Evolutionary conservation across 2,113 vertebrate genomes (phyloP), one percentile per base, ranked within the genome.

Genomic region (Prionailurus bengalensis): DNA sequence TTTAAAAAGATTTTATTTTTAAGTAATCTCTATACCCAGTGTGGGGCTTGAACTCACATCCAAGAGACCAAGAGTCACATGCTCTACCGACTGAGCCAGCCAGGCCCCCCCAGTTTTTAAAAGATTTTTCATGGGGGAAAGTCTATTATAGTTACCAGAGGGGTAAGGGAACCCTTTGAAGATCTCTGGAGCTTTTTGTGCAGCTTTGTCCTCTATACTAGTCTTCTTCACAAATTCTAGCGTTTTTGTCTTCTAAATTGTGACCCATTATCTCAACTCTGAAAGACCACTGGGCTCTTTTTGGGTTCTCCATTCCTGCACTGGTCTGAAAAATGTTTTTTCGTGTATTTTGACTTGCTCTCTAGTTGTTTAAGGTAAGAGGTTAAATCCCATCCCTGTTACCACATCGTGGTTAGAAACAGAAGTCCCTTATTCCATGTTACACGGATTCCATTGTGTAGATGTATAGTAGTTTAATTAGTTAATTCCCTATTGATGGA

Each of bases 301-400:
- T 85, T 89, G 33, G 86, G 23, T 27, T 85, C 55, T 61, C 51
- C 25, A 39, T 74, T 10, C 48, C 70, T 68, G 7, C 36, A 51
- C 21, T 63, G 55, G 55, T 80, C 92, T 80, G 48, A 95, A 91
- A 78, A 23, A 5, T 33, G 27, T 61, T n/a, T 23, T 68, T 88
- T 39, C 39, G 25, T n/a, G 4, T 86, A 63, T 68, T 94, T 89
- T 91, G n/a, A 63, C 78, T 89, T 39, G n/a, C 88, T 94, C 89
- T 73, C 61, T 96, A 33, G 19, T 78, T 53, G 17, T 82, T 80
- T 63, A 88, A 85, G 39, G 25, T 83, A 73, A 29, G 58, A 68
- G 81, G 23, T 16, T 58, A 68, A 74, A 80, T 74, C 23, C 14
- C 65, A 45, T 33, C 25, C 36, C 48, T 74, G 1, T 91, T 82